These are phyloP conservation scores for Synergus japonicus DNA, from an alignment of 2,888 invertebrate genomes.

Conservation along the genomic window DNA sequence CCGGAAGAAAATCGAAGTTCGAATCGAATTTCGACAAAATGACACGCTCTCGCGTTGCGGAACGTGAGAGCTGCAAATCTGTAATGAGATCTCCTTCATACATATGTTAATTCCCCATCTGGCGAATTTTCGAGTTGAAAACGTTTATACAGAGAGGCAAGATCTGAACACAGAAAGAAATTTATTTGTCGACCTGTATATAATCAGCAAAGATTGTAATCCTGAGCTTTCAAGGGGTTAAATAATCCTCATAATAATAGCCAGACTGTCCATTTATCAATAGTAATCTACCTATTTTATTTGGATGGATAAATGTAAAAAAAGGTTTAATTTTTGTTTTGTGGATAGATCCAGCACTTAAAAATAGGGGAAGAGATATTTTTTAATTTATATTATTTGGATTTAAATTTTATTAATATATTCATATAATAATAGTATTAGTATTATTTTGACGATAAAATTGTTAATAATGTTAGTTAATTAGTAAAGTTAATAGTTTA, in stretches of 20 bases:
- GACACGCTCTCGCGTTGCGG: slow-evolving; percentile 62
- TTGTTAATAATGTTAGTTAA: background rate
- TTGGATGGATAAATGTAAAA: background rate
- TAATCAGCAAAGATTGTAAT: slow-evolving; percentile 55
- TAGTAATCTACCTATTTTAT: background rate
- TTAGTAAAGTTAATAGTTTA: background rate
- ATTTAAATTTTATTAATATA: background rate
- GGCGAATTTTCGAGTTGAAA: slow-evolving; percentile 50
- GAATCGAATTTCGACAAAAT: slow-evolving; percentile 62
- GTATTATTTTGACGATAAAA: background rate
- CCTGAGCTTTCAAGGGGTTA: slow-evolving; percentile 29
- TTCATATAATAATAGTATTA: too few relatives aligned
- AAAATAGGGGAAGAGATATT: background rate
- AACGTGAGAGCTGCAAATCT: slow-evolving; percentile 60
- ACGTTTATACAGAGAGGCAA: slow-evolving; percentile 22
- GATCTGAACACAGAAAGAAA: slow-evolving; percentile 49
- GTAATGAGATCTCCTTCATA: slow-evolving; percentile 61
- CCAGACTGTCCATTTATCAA: background rate
- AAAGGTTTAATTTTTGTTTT: background rate
- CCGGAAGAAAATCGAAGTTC: slow-evolving; percentile 59
- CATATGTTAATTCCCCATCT: slow-evolving; percentile 70
- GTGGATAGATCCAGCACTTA: background rate
- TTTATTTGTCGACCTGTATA: slow-evolving; percentile 48
- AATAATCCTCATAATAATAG: slow-evolving; percentile 32
- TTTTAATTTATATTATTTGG: background rate